Evolutionary conservation across 2,113 vertebrate genomes (phyloP).

Genomic region (Rallus limicola): DNA sequence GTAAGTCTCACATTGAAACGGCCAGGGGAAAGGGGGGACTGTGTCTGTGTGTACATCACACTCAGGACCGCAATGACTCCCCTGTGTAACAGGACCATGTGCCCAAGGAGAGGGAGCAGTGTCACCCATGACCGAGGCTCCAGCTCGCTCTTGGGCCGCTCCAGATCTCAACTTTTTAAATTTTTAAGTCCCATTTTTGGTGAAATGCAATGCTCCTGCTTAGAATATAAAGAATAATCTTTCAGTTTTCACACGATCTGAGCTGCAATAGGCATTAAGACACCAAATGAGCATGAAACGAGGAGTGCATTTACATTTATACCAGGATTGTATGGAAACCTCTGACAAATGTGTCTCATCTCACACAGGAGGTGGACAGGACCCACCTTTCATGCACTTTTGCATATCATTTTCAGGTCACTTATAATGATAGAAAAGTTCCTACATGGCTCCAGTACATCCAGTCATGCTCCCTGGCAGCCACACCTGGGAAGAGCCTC

Average conservation of each 20-base stretch:
- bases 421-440: neutral
- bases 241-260: neutral
- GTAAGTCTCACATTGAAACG: neutral
- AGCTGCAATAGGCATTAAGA: neutral
- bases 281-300: neutral
- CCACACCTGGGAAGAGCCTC: neutral
- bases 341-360: neutral
- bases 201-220: neutral
- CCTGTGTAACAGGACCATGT: accelerated
- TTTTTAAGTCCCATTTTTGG: neutral
- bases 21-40: neutral
- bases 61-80: neutral
- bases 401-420: neutral
- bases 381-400: neutral
- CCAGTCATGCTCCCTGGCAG: neutral
- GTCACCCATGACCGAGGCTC: neutral
- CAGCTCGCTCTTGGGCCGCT: accelerated
- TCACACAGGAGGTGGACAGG: neutral
- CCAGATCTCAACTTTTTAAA: neutral
- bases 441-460: neutral
- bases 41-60: accelerated
- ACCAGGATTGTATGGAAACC: neutral
- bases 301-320: neutral
- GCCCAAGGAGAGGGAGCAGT: neutral
- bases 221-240: neutral